A percentile compares a stretch with the other conserved stretches of the same genome.
Conservation (phyloP, 2,113 vertebrate genomes). For the Menura novaehollandiae region DNA sequence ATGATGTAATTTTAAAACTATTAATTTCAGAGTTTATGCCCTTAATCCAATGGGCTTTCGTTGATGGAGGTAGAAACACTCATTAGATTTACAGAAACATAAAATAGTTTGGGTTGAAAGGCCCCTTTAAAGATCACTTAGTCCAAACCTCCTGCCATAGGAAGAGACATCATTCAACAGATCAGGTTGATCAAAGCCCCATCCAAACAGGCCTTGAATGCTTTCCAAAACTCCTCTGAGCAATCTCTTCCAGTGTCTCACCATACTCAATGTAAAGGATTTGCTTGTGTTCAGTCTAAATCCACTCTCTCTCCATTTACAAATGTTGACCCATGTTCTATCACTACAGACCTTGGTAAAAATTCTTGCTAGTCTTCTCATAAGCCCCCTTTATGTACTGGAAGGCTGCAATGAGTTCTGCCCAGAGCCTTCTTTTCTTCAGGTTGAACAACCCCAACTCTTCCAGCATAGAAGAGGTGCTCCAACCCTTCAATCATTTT, state of each 20-base stretch:
- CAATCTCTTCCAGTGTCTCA: background rate
- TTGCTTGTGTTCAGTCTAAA: background rate
- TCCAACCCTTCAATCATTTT: background rate
- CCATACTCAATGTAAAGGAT: background rate
- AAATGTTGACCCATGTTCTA: rapidly evolving
- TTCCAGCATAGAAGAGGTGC: background rate
- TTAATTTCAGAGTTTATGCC: background rate
- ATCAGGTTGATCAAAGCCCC: background rate
- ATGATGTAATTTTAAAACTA: background rate
- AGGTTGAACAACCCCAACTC: background rate
- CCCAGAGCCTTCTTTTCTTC: background rate
- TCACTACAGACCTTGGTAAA: background rate
- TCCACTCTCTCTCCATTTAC: background rate
- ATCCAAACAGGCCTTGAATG: background rate
- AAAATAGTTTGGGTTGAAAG: background rate
- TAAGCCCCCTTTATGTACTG: background rate
- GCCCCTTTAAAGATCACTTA: background rate
- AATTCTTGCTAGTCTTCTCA: background rate
- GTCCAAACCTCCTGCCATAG: background rate
- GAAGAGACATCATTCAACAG: background rate
- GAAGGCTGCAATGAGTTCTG: background rate
- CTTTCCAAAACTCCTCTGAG: background rate
- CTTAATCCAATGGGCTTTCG: background rate
- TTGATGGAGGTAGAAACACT: background rate
- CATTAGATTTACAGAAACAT: background rate